Conservation (phyloP, 2,888 invertebrate genomes). For the Flexamia atlantica region DNA sequence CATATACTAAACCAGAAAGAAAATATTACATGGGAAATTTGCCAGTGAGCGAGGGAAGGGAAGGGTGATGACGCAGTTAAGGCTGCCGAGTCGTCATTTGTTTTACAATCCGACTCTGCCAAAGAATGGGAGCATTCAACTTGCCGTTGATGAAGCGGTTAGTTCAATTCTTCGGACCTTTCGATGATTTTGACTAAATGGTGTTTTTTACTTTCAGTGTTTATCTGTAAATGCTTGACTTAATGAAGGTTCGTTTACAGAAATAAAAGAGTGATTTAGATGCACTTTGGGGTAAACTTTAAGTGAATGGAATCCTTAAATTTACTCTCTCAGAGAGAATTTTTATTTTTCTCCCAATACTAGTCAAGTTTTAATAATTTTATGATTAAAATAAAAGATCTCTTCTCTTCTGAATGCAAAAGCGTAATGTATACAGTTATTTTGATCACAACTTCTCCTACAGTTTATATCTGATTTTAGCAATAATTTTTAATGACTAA, state of each 20-base stretch:
- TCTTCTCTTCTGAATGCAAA: no score
- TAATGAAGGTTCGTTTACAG: neutral
- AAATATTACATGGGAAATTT: neutral
- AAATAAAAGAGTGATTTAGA: neutral
- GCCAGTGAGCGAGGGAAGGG: neutral
- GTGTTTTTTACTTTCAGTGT: neutral
- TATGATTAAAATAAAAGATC: no score
- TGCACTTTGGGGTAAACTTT: neutral
- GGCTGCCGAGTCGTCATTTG: constrained; percentile 17
- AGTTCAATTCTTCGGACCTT: constrained; percentile 17
- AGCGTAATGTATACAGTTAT: no score
- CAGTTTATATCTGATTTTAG: no score
- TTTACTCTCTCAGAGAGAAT: neutral
- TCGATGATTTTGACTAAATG: neutral
- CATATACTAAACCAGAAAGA: neutral
- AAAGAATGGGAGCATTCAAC: constrained; percentile 18
- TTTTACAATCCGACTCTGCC: constrained; percentile 39
- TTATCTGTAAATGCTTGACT: neutral
- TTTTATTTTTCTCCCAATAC: constrained; percentile 25
- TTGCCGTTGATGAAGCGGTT: constrained; percentile 23
- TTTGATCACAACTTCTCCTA: no score
- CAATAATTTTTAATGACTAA: no score
- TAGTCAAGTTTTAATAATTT: no score
- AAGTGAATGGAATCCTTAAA: neutral
- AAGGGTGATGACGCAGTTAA: constrained; percentile 17